Conservation (phyloP, 1,140 invertebrate species). For the Akabosia matsudoensis region DNA sequence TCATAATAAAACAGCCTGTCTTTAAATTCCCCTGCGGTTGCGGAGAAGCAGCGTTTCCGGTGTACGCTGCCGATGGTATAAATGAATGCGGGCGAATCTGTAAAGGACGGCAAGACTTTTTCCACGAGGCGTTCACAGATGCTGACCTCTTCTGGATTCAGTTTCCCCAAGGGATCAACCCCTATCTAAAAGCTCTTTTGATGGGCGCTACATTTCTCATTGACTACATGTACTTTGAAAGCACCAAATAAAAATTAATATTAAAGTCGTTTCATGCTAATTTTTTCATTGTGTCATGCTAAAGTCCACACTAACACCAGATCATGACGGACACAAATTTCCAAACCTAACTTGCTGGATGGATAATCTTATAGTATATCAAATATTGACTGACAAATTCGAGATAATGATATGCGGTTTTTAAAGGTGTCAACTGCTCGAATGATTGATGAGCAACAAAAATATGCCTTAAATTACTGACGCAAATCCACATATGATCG, state of each 20-base stretch:
- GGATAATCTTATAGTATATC: no score
- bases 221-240: conserved; percentile 20
- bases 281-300: no score
- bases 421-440: no score
- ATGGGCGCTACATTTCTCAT: conserved; percentile 5
- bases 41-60: conserved; percentile 8
- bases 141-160: background rate
- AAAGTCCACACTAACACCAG: no score
- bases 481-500: no score
- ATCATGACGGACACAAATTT: no score
- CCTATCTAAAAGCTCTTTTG: conserved; percentile 2
- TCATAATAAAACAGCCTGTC: background rate
- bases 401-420: no score
- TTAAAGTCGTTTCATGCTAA: no score
- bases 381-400: no score
- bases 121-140: conserved; percentile 17
- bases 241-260: conserved; percentile 9
- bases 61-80: conserved; percentile 8
- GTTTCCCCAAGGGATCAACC: background rate
- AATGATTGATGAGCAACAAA: no score
- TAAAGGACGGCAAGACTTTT: background rate
- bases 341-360: no score
- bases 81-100: conserved; percentile 1
- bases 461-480: no score
- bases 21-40: background rate